Conservation (phyloP, 2,797 vertebrate genomes). For the Anguilla pacifica region DNA sequence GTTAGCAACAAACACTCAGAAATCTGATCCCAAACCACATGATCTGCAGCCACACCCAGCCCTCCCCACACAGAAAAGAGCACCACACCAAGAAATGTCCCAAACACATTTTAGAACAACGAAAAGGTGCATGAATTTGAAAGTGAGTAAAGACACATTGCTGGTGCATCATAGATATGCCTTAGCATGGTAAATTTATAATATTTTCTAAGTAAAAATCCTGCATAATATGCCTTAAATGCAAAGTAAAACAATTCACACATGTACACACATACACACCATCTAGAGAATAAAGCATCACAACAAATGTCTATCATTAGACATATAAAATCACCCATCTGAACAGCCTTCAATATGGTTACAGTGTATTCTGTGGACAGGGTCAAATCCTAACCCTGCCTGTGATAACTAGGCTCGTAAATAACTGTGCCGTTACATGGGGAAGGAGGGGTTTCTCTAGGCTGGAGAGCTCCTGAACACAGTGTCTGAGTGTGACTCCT, state of each 20-base stretch:
- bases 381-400: not conserved
- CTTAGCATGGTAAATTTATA: too few relatives aligned
- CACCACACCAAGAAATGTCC: too few relatives aligned
- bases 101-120: too few relatives aligned
- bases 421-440: not conserved
- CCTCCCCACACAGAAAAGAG: too few relatives aligned
- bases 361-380: not conserved
- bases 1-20: too few relatives aligned
- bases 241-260: not conserved
- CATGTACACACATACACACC: not conserved
- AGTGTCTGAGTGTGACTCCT: not conserved
- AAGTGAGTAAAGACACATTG: too few relatives aligned
- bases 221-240: not conserved
- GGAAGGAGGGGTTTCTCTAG: not conserved
- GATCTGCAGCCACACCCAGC: not conserved
- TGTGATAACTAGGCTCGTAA: not conserved
- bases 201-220: too few relatives aligned
- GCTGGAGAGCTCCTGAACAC: not conserved
- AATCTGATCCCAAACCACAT: too few relatives aligned
- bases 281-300: not conserved
- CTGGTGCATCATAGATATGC: too few relatives aligned
- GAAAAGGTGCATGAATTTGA: too few relatives aligned
- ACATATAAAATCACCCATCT: not conserved
- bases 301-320: not conserved
- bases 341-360: not conserved